phyloP scores from a whole-genome alignment of 2,113 vertebrate species.

The Phasianus colchicus region DNA sequence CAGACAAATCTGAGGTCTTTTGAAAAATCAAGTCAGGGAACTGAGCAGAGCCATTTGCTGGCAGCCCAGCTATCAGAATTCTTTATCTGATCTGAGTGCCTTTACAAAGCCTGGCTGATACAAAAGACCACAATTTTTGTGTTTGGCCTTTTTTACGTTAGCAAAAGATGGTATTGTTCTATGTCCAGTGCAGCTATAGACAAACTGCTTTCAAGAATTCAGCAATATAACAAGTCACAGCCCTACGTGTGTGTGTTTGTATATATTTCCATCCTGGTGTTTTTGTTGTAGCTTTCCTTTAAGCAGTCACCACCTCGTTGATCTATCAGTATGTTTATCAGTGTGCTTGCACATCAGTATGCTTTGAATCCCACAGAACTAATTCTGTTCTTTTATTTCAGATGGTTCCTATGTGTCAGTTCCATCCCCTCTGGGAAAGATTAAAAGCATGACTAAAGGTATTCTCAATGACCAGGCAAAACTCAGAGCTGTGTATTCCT shows the following conservation, averaged over 20 bases:
- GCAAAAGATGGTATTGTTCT: background rate
- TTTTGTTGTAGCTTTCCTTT: background rate
- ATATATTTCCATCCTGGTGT: background rate
- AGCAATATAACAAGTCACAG: background rate
- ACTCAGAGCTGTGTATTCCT: background rate
- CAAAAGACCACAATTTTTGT: fast-evolving
- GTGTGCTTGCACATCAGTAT: background rate
- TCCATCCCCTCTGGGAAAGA: slow-evolving; percentile 94
- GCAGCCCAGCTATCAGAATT: background rate
- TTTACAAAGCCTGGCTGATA: background rate
- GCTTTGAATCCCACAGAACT: background rate
- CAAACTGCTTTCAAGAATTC: background rate
- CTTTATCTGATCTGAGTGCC: background rate
- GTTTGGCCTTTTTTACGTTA: too few species aligned
- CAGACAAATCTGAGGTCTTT: background rate
- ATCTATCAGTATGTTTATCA: background rate
- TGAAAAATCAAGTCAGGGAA: background rate
- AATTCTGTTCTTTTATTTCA: slow-evolving; percentile 74
- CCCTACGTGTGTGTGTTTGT: background rate
- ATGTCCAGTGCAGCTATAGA: background rate
- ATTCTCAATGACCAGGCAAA: slow-evolving; percentile 33
- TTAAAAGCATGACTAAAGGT: slow-evolving; percentile 99
- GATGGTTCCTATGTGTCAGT: slow-evolving; percentile 96
- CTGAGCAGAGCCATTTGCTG: too few species aligned
- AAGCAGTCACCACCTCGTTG: background rate